These are phyloP conservation scores for Trididemnum miniatum DNA, from an alignment of 23 tunicate species.

Conservation along the genomic window DNA sequence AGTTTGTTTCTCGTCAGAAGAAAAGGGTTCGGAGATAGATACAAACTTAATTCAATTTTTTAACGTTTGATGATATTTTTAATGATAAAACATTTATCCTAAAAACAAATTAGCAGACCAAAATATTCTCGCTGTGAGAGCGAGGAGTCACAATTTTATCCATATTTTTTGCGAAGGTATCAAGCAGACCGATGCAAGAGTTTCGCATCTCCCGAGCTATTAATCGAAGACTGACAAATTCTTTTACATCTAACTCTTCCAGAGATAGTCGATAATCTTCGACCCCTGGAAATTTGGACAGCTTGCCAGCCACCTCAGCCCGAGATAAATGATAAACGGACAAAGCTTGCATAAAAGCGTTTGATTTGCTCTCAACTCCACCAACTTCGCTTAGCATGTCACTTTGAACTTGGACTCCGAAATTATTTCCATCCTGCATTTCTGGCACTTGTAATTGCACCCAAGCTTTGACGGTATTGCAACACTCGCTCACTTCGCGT, in stretches of 20 bases:
- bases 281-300: slow-evolving; percentile 61
- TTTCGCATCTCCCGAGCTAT: slow-evolving; percentile 78
- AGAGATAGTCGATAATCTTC: slow-evolving; percentile 59
- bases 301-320: slow-evolving; percentile 81
- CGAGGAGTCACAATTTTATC: slow-evolving; percentile 84
- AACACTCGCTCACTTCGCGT: slow-evolving; percentile 65
- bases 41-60: too few relatives aligned
- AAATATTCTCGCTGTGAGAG: slow-evolving; percentile 63
- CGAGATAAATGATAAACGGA: slow-evolving; percentile 83
- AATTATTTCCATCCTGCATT: slow-evolving; percentile 96
- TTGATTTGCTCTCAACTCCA: slow-evolving; percentile 59
- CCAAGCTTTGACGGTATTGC: slow-evolving; percentile 89
- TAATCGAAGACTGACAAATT: slow-evolving; percentile 71
- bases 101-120: slow-evolving; percentile 67
- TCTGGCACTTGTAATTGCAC: slow-evolving; percentile 87
- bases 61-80: too few relatives aligned
- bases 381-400: slow-evolving; percentile 81
- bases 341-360: slow-evolving; percentile 62
- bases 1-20: too few relatives aligned
- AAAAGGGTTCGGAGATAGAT: too few relatives aligned
- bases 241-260: slow-evolving; percentile 87
- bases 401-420: slow-evolving; percentile 93
- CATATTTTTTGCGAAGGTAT: slow-evolving; percentile 79
- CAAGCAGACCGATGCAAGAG: slow-evolving; percentile 68
- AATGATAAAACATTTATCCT: too few relatives aligned